Evolutionary conservation across 2,797 vertebrate genomes (phyloP), one percentile per base, ranked within the genome.

Genomic region (Anabacerthia variegaticeps): DNA sequence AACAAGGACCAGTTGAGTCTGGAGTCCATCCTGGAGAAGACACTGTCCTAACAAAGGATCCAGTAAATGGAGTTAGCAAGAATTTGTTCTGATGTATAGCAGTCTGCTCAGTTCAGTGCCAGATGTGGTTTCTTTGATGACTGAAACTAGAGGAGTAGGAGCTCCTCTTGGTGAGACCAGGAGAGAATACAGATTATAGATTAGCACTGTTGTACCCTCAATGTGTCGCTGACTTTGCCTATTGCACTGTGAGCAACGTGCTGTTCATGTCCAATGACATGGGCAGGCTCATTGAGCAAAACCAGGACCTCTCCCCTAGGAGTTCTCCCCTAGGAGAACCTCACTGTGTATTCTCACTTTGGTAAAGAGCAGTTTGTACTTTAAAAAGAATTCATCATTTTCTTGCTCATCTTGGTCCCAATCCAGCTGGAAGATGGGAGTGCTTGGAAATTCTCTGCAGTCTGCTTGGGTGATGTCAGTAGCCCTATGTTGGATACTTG

Each of bases 381-480:
- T 94, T 65, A 41, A 39, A 62, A 79, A 83, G 32, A 80, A 72
- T 51, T 74, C 37, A 39, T 93, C 28, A 1, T 82, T 86, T 78
- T 88, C 52, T 88, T 95, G 84, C 68, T 92, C 69, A 61, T 89
- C 77, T 94, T 92, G 80, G 80, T 94, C 67, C 48, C 7, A 21
- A 0, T 92, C 86, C 92, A 92, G 72, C 84, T 89, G 91, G 86
- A 94, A 41, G 72, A 43, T 6, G 16, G 56, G 43, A 58, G 9
- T 7, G 4, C 86, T 83, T 80, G 87, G 54, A 92, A 93, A 37
- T 65, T 87, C 32, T 74, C 63, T 26, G 19, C 44, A 43, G 30
- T 46, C 75, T 85, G 36, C 58, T 80, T 52, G 58, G 51, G 43
- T 86, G 83, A 78, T 90, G 72, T 89, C 91, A 83, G 3, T 43